These are phyloP conservation scores for Hylaeus anthracinus DNA, from an alignment of 1,140 invertebrate genomes.

Conservation along the genomic window DNA sequence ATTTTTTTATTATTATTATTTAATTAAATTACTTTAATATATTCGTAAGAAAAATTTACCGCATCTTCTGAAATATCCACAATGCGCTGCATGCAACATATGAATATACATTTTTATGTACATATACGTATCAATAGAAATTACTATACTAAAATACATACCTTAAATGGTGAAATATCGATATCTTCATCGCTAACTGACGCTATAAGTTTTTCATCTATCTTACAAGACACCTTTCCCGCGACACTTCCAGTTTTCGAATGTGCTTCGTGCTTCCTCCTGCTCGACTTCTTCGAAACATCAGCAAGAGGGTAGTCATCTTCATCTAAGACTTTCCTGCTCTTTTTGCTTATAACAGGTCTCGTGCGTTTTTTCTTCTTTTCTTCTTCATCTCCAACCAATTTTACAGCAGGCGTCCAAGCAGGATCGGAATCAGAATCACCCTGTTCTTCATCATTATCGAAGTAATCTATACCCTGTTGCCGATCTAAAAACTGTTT, in stretches of 20 bases:
- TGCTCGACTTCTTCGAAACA: conserved; percentile 65
- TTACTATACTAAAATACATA: conserved; percentile 50
- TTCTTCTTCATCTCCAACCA: conserved; percentile 74
- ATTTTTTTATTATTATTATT: conserved; percentile 5
- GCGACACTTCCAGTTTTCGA: conserved; percentile 59
- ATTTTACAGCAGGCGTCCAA: conserved; percentile 85
- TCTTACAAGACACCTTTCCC: conserved; percentile 66
- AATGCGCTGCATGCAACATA: conserved; percentile 70
- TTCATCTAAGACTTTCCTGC: conserved; percentile 69
- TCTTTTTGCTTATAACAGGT: conserved; percentile 73
- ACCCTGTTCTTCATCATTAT: conserved; percentile 79
- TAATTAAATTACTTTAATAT: conserved; percentile 13
- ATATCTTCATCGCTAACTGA: conserved; percentile 75
- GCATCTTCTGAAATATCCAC: conserved; percentile 64
- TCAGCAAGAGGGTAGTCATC: conserved; percentile 68
- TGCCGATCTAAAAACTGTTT: conserved; percentile 76
- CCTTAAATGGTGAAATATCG: conserved; percentile 79
- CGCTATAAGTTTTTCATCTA: conserved; percentile 75
- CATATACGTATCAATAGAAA: conserved; percentile 9
- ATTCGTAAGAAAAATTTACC: conserved; percentile 63
- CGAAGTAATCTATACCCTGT: conserved; percentile 76
- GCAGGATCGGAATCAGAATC: conserved; percentile 88
- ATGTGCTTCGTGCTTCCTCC: conserved; percentile 68
- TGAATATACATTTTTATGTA: conserved; percentile 16
- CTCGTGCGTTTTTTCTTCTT: conserved; percentile 75